Percentiles rank a stretch among this genome's conserved stretches.
Evolutionary conservation across 2,113 vertebrate species (phyloP).

Genomic region (Eulemur macaco): DNA sequence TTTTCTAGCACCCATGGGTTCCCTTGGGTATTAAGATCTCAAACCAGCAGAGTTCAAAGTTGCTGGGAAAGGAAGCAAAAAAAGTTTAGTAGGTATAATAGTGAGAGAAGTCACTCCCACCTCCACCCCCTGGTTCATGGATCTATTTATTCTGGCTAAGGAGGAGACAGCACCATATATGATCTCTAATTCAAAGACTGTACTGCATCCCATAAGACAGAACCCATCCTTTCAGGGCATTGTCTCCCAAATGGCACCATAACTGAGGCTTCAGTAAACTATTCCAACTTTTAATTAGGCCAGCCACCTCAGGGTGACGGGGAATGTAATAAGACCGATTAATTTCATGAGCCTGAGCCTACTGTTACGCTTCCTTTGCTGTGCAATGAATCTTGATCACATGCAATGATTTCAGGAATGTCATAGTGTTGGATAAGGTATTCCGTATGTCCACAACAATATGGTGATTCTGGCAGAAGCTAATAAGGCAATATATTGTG

Average conservation of each 20-base stretch:
- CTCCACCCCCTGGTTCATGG: neutral
- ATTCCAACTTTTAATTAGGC: neutral
- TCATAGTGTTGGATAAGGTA: neutral
- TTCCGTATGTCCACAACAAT: neutral
- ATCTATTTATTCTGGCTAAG: neutral
- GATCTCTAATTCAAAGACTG: neutral
- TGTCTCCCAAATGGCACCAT: neutral
- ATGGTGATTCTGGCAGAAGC: neutral
- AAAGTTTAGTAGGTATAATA: neutral
- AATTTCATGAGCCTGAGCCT: neutral
- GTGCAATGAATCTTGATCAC: neutral
- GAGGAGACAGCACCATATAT: neutral
- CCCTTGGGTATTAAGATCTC: neutral
- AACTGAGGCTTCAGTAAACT: neutral
- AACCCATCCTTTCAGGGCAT: neutral
- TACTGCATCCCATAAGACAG: neutral
- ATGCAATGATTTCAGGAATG: neutral
- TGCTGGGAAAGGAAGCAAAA: neutral
- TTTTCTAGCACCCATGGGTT: neutral
- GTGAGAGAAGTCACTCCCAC: neutral
- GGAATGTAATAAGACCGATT: neutral
- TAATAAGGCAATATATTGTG: neutral
- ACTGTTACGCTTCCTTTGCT: neutral
- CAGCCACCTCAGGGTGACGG: neutral
- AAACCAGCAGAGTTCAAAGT: neutral